These are phyloP conservation scores for Lepidostoma basale DNA, from an alignment of 1,140 invertebrate genomes.

Conservation along the genomic window DNA sequence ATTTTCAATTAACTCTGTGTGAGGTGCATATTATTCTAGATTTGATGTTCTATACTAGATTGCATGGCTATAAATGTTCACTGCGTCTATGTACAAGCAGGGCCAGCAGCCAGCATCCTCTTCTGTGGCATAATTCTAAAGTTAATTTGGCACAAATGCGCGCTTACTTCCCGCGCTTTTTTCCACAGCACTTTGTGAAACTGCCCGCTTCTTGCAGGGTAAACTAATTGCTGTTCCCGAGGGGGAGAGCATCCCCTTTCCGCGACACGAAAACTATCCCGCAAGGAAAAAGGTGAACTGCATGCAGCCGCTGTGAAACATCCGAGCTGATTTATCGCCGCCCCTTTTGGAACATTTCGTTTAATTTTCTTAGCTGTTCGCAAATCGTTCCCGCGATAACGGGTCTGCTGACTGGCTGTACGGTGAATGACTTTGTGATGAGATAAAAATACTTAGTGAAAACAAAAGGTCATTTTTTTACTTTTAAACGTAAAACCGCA, in stretches of 20 bases:
- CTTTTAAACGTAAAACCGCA: no score
- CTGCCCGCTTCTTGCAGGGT: constrained; percentile 10
- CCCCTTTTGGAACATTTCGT: neutral
- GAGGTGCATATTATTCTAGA: no score
- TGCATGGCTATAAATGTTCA: no score
- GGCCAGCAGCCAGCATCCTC: neutral
- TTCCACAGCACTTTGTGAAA: neutral
- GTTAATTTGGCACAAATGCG: constrained; percentile 8
- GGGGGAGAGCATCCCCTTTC: neutral
- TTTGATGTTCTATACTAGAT: no score
- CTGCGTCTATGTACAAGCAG: no score
- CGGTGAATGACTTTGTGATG: no score
- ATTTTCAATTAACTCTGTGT: no score
- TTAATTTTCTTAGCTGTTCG: no score
- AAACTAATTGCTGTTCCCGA: neutral
- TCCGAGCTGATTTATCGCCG: no score
- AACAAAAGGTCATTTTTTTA: no score
- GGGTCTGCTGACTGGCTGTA: neutral
- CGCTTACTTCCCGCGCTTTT: neutral
- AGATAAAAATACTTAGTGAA: no score
- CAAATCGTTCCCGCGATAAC: neutral
- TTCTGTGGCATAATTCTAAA: constrained; percentile 9
- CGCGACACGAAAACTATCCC: neutral
- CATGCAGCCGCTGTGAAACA: neutral
- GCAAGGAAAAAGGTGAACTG: neutral